These are phyloP conservation scores for Pituophis catenifer DNA, from an alignment of 2,113 vertebrate species.

Conservation along the genomic window DNA sequence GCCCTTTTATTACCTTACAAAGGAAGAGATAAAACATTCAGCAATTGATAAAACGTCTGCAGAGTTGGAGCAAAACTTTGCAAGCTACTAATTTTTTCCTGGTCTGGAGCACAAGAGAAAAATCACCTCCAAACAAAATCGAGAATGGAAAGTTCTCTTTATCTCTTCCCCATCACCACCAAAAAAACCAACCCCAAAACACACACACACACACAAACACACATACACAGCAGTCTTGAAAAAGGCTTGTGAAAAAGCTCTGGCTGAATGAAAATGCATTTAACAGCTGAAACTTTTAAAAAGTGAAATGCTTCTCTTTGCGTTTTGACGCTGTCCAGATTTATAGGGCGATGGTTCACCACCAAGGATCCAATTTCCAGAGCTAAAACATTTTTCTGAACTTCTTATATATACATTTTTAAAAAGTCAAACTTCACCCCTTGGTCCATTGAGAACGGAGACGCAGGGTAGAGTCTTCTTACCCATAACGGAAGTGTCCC, in stretches of 20 bases:
- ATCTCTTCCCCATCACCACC: background rate
- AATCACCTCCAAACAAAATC: background rate
- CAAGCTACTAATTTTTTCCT: background rate
- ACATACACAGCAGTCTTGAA: background rate
- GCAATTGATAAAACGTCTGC: background rate
- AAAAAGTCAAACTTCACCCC: background rate
- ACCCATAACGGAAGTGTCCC: background rate
- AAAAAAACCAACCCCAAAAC: background rate
- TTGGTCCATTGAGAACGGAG: background rate
- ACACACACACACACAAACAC: background rate
- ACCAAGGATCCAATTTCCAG: background rate
- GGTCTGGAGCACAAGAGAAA: background rate
- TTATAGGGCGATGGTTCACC: background rate
- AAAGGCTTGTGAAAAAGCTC: background rate
- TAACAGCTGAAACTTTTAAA: background rate
- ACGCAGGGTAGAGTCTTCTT: background rate
- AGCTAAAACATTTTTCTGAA: background rate
- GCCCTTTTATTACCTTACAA: background rate
- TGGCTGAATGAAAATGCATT: background rate
- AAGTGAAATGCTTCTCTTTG: background rate
- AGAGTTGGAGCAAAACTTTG: background rate
- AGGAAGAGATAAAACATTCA: background rate
- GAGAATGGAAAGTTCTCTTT: background rate
- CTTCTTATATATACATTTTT: background rate
- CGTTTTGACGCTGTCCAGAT: background rate